Evolutionary conservation across 2,113 vertebrate genomes (phyloP).

Genomic region (Thinocorus orbignyianus): DNA sequence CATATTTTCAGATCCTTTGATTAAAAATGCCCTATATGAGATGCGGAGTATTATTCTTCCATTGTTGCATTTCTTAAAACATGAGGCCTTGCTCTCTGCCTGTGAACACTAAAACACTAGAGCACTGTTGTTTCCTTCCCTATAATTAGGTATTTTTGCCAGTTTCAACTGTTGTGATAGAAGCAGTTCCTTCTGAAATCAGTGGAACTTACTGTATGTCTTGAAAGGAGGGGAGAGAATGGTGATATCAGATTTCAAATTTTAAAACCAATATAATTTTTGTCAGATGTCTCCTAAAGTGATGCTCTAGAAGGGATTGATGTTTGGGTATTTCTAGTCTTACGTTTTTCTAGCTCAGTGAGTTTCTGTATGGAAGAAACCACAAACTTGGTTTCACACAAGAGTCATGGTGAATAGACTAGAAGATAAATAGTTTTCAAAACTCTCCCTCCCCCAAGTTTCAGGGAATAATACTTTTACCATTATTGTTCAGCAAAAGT

Average conservation of each 20-base stretch:
- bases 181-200: neutral
- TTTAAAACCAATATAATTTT: constrained; percentile 6
- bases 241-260: neutral
- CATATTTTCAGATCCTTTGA: neutral
- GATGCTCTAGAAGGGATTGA: neutral
- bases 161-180: neutral
- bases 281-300: neutral
- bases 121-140: neutral
- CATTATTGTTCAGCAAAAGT: neutral
- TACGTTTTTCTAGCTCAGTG: constrained; percentile 12
- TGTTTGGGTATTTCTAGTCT: neutral
- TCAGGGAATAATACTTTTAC: neutral
- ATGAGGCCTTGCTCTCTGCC: neutral
- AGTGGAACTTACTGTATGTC: neutral
- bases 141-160: neutral
- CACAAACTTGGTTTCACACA: neutral
- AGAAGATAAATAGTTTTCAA: neutral
- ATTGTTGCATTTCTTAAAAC: neutral
- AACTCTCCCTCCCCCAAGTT: neutral
- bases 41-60: neutral
- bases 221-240: neutral
- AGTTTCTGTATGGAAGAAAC: neutral
- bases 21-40: neutral
- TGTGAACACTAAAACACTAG: neutral
- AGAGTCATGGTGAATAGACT: neutral